These are phyloP conservation scores for Pteronura brasiliensis DNA, from an alignment of 2,113 vertebrate species.

Conservation along the genomic window DNA sequence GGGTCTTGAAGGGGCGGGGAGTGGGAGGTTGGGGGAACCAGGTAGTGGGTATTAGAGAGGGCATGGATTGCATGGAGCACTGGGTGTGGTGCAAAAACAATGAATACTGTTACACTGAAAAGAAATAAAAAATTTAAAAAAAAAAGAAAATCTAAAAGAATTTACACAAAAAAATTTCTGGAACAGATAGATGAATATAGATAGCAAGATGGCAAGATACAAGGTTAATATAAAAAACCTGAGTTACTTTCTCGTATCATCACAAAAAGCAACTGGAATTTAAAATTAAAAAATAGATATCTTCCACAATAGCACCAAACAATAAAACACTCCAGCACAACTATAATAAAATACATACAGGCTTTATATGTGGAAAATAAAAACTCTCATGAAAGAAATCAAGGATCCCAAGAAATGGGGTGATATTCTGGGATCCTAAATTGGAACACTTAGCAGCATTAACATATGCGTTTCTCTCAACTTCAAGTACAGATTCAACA, in stretches of 20 bases:
- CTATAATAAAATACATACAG: neutral
- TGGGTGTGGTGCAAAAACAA: no score
- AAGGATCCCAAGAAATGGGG: neutral
- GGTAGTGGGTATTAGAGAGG: no score
- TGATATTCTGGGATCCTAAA: neutral
- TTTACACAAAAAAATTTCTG: neutral
- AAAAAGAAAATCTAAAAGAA: neutral
- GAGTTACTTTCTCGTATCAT: neutral
- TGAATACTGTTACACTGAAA: no score
- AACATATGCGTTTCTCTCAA: no score
- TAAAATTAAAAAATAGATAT: neutral
- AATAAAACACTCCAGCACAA: neutral
- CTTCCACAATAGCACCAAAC: neutral
- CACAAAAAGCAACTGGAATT: neutral
- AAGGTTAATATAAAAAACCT: neutral
- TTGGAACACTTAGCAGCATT: neutral
- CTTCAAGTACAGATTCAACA: neutral
- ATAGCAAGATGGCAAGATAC: neutral
- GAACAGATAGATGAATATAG: neutral
- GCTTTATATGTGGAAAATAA: neutral
- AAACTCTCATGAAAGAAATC: neutral
- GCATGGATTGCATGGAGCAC: no score
- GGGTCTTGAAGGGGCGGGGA: no score
- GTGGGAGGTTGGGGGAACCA: no score
- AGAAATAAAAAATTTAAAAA: no score